Evolutionary conservation across 2,113 vertebrate species (phyloP).

Genomic region (Menura novaehollandiae): DNA sequence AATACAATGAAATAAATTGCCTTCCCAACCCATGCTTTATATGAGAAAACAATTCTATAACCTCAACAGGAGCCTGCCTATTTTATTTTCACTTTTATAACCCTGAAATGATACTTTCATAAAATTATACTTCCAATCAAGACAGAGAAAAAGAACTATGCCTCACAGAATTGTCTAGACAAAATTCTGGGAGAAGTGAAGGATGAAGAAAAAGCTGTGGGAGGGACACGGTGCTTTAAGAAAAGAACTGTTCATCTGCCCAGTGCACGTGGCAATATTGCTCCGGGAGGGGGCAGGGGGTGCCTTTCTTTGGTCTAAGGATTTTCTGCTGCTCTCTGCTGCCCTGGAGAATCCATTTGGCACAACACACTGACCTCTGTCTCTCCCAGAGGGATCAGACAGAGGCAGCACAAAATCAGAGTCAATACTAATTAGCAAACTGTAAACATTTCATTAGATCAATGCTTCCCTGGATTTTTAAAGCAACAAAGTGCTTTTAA

Average conservation of each 20-base stretch:
- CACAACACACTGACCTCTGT: slow-evolving; percentile 18
- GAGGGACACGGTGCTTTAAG: neutral
- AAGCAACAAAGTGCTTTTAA: neutral
- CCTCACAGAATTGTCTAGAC: neutral
- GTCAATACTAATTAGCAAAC: slow-evolving; percentile 50
- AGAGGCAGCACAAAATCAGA: neutral
- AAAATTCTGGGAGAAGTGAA: neutral
- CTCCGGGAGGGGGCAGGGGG: rapidly evolving
- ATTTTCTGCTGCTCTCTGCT: neutral
- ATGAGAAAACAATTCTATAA: neutral
- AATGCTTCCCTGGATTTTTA: neutral
- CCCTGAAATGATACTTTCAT: neutral
- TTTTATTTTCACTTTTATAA: slow-evolving; percentile 25
- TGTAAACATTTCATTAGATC: slow-evolving; percentile 48
- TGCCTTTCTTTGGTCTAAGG: neutral
- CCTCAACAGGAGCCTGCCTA: neutral
- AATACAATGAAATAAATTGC: neutral
- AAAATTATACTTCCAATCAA: slow-evolving; percentile 10
- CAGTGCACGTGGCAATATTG: rapidly evolving
- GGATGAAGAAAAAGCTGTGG: neutral
- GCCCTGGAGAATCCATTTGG: neutral
- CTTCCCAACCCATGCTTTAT: neutral
- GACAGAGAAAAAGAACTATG: neutral
- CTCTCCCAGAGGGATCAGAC: neutral
- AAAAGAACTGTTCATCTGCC: neutral